Conservation (phyloP, 1,140 invertebrate genomes). For the Cyrtorhinus lividipennis region DNA sequence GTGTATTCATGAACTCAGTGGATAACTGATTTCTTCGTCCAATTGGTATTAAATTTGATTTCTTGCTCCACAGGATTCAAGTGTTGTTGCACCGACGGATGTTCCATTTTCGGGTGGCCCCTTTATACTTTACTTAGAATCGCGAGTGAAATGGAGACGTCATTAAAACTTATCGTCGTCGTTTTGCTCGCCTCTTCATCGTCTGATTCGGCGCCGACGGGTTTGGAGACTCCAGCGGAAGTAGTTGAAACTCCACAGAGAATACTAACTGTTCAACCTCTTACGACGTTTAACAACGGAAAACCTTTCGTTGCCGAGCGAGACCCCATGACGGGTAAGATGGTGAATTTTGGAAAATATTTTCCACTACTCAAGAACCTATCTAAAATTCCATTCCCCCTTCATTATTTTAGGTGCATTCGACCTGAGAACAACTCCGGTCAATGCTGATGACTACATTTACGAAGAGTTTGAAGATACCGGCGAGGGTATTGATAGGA, state of each 20-base stretch:
- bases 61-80: no score
- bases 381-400: no score
- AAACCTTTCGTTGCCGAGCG: conserved; percentile 53
- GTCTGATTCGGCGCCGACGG: not conserved
- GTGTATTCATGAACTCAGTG: no score
- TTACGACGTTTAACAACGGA: conserved; percentile 43
- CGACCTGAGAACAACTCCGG: conserved; percentile 24
- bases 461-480: conserved; percentile 27
- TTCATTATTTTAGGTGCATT: conserved; percentile 29
- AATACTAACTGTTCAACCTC: conserved; percentile 22
- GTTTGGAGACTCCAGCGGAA: conserved; percentile 6
- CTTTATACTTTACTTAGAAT: no score
- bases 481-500: conserved; percentile 31
- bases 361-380: no score
- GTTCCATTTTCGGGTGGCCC: no score
- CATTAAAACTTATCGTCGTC: not conserved
- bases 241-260: conserved; percentile 23
- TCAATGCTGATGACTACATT: conserved; percentile 18
- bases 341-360: no score
- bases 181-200: not conserved
- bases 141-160: not conserved
- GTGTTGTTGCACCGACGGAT: no score
- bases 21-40: no score
- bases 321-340: conserved; percentile 45
- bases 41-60: no score